Evolutionary conservation across 2,888 invertebrate genomes (phyloP).

Genomic region (Spatulosminthurus flaviceps): DNA sequence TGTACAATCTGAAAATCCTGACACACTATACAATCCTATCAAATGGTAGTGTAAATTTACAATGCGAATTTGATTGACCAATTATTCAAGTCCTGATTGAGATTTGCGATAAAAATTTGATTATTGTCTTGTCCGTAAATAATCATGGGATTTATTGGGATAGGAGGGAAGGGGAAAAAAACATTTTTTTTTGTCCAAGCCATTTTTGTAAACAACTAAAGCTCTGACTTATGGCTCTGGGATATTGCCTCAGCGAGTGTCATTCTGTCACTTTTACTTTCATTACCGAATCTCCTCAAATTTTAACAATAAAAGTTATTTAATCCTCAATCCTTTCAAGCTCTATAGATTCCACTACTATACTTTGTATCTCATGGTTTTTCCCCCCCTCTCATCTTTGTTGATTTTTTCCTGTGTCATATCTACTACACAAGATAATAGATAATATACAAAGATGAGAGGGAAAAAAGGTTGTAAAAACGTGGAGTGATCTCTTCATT

Average conservation of each 20-base stretch:
- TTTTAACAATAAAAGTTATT: constrained; percentile 20
- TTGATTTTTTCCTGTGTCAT: neutral
- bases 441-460: too few species aligned
- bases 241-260: constrained; percentile 21
- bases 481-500: constrained; percentile 24
- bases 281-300: constrained; percentile 21
- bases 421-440: neutral
- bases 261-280: constrained; percentile 29
- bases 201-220: constrained; percentile 32
- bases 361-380: too few species aligned
- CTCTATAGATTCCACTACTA: too few species aligned
- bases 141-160: constrained; percentile 33
- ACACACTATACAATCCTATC: neutral
- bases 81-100: constrained; percentile 24
- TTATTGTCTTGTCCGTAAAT: constrained; percentile 35
- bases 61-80: constrained; percentile 19
- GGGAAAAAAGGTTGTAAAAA: neutral
- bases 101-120: constrained; percentile 37
- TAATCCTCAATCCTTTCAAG: too few species aligned
- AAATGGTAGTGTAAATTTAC: neutral
- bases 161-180: too few species aligned
- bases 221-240: constrained; percentile 30
- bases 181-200: constrained; percentile 20
- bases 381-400: too few species aligned
- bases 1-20: too few species aligned